Conservation (phyloP, 2,113 vertebrate species). For the Hippocampus mohnikei region DNA sequence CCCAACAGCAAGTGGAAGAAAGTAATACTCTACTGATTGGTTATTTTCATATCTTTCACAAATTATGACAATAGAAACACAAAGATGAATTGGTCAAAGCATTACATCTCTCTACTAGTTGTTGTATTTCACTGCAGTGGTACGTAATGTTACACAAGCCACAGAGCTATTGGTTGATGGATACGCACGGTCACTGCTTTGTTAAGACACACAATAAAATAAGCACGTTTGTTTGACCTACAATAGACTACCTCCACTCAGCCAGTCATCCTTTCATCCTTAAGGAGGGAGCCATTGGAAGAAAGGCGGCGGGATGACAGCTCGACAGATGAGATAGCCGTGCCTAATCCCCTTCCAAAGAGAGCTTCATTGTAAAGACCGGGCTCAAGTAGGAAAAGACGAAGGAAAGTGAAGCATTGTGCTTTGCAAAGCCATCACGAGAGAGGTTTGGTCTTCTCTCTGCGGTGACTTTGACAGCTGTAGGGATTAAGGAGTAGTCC, state of each 20-base stretch:
- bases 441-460: constrained; percentile 50
- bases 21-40: background rate
- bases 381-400: constrained; percentile 44
- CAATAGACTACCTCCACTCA: constrained; percentile 16
- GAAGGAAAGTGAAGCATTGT: constrained; percentile 57
- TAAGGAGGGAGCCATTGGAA: constrained; percentile 18
- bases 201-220: constrained; percentile 24
- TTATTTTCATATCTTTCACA: background rate
- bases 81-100: too few species aligned
- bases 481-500: constrained; percentile 62
- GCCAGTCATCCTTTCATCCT: constrained; percentile 25
- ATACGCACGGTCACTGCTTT: background rate
- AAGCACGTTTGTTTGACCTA: constrained; percentile 35
- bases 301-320: constrained; percentile 55
- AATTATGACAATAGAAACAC: background rate
- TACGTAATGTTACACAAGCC: too few species aligned
- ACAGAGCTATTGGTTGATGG: background rate
- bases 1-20: background rate
- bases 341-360: constrained; percentile 62
- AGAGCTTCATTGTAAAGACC: constrained; percentile 52
- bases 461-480: constrained; percentile 65
- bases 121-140: too few species aligned
- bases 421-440: constrained; percentile 51
- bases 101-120: too few species aligned
- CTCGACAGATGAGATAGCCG: constrained; percentile 63